These are phyloP conservation scores for Psammodynastes pulverulentus DNA, from an alignment of 2,113 vertebrate genomes.

Conservation along the genomic window DNA sequence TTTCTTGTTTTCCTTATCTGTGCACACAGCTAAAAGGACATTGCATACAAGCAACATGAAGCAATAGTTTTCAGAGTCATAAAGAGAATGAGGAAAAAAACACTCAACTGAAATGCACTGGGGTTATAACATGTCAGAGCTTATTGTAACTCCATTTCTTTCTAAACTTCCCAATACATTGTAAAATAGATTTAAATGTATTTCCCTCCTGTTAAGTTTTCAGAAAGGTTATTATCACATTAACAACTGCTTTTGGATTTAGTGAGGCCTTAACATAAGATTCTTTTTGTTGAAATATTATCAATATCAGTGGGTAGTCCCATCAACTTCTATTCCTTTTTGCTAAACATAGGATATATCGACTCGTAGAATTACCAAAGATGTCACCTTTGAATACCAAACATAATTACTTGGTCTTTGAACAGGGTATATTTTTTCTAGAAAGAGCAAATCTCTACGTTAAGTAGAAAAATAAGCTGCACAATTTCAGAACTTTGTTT, in stretches of 20 bases:
- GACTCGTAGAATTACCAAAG: neutral
- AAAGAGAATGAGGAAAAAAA: slow-evolving; percentile 37
- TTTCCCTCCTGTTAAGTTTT: neutral
- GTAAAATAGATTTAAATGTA: slow-evolving; percentile 4
- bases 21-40: slow-evolving; percentile 31
- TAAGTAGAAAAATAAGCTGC: neutral
- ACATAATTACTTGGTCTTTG: neutral
- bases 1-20: slow-evolving; percentile 53
- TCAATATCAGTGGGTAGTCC: neutral
- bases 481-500: neutral
- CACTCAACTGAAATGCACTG: slow-evolving; percentile 29
- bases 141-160: neutral
- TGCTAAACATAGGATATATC: neutral
- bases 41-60: slow-evolving; percentile 49
- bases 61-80: slow-evolving; percentile 64
- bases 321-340: neutral
- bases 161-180: slow-evolving; percentile 2
- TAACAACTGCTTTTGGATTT: neutral
- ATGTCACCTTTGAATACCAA: neutral
- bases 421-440: neutral
- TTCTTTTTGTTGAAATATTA: neutral
- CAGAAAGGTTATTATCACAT: neutral
- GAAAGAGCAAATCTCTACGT: neutral
- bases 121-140: slow-evolving; percentile 10
- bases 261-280: neutral